Percentiles rank a stretch among this genome's conserved stretches.
These are phyloP conservation scores for Anguilla japonica DNA, from an alignment of 2,113 vertebrate genomes.

Conservation along the genomic window DNA sequence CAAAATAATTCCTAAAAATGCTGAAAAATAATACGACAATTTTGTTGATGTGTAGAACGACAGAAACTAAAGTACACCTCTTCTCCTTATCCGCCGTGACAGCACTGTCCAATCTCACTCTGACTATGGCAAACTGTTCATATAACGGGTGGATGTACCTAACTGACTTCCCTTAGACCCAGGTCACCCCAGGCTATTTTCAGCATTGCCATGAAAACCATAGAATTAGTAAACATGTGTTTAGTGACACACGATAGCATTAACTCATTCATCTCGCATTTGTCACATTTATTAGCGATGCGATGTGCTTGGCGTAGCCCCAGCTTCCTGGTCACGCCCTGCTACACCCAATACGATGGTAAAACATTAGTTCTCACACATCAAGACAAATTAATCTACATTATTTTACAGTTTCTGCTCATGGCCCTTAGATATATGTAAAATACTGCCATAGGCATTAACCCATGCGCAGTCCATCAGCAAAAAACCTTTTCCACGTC, in stretches of 20 bases:
- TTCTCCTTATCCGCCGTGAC: too few species aligned
- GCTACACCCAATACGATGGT: background rate
- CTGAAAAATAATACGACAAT: too few species aligned
- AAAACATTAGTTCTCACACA: background rate
- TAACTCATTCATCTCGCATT: background rate
- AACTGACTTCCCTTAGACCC: too few species aligned
- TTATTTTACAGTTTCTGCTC: background rate
- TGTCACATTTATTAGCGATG: background rate
- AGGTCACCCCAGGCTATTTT: too few species aligned
- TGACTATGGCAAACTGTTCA: background rate
- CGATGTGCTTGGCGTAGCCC: background rate
- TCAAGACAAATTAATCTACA: background rate
- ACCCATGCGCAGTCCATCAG: background rate
- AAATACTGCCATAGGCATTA: background rate
- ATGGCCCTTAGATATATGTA: background rate
- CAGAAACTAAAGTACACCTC: too few species aligned
- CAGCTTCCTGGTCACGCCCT: background rate
- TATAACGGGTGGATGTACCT: background rate
- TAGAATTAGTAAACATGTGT: background rate
- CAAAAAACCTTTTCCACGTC: background rate
- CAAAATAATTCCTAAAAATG: too few species aligned
- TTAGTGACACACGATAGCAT: background rate
- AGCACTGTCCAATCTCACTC: background rate
- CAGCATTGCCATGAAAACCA: too few species aligned
- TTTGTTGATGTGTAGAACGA: background rate